Base-by-base conservation (phyloP, 1,140 invertebrate species). In the Delia radicum region DNA sequence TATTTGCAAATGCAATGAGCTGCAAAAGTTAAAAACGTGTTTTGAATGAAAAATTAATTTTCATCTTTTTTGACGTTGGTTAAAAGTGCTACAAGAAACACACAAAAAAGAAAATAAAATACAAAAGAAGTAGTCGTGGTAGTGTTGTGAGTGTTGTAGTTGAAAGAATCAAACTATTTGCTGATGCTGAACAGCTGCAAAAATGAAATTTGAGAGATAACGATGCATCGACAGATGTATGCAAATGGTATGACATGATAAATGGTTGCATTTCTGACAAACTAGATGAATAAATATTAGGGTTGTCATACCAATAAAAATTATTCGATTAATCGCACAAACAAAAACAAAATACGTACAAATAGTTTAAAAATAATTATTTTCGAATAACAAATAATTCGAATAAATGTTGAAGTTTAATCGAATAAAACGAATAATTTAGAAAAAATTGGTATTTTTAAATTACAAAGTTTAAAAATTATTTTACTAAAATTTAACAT, bases 281-380 rank as follows among this genome's bases (percentile, higher is more conserved):
- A 55, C 48, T 55, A 55, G 48, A 55, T 55, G 48, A 55, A 55
- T 55, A 55, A 55, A 55, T 55, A 55, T n/a, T n/a, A n/a, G n/a
- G n/a, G n/a, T n/a, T n/a, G n/a, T n/a, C n/a, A n/a, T n/a, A n/a
- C n/a, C n/a, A n/a, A n/a, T n/a, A n/a, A n/a, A n/a, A n/a, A n/a
- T n/a, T n/a, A n/a, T n/a, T n/a, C n/a, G n/a, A n/a, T n/a, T n/a
- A n/a, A n/a, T n/a, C n/a, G n/a, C n/a, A n/a, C n/a, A n/a, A n/a
- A n/a, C n/a, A n/a, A n/a, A n/a, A n/a, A n/a, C n/a, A n/a, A n/a
- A n/a, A n/a, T n/a, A n/a, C n/a, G n/a, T n/a, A n/a, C n/a, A n/a
- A n/a, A n/a, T n/a, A n/a, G n/a, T n/a, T n/a, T n/a, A n/a, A n/a
- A n/a, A n/a, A n/a, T n/a, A n/a, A n/a, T n/a, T n/a, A n/a, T n/a